Evolutionary conservation across 64 coral and sea anemone species (phyloP).

Genomic region (Orbicella faveolata): DNA sequence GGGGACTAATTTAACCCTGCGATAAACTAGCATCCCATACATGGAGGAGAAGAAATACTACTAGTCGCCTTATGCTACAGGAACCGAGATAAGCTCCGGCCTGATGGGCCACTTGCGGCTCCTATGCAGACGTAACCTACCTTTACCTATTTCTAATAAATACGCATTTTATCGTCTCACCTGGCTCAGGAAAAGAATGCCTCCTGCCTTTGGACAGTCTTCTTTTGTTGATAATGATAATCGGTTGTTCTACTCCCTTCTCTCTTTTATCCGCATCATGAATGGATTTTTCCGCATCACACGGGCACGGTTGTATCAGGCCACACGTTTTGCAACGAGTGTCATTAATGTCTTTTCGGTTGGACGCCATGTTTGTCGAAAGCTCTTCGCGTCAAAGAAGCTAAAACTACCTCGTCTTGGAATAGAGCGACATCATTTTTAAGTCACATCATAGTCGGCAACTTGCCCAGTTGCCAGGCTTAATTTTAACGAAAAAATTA

Average conservation of each 20-base stretch:
- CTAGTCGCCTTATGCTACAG: too few species aligned
- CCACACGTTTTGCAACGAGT: conserved; percentile 2
- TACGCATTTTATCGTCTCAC: not conserved
- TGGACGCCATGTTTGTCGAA: not conserved
- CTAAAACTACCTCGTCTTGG: not conserved
- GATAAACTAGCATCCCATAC: too few species aligned
- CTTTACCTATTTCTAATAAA: too few species aligned
- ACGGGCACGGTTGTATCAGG: conserved; percentile 14
- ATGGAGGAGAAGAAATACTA: too few species aligned
- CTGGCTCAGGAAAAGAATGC: not conserved
- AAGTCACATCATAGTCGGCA: conserved; percentile 8
- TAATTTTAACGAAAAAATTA: not conserved
- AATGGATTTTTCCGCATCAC: conserved; percentile 6
- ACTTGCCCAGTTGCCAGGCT: conserved; percentile 14
- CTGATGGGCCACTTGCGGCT: too few species aligned
- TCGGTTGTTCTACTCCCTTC: not conserved
- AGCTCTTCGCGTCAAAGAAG: not conserved
- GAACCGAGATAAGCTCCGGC: too few species aligned
- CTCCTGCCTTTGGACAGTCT: not conserved
- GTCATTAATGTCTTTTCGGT: conserved; percentile 8
- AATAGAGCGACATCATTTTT: not conserved
- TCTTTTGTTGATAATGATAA: conserved; percentile 16
- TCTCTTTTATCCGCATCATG: not conserved
- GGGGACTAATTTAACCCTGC: too few species aligned
- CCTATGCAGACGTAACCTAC: too few species aligned